These are phyloP conservation scores for Porites rus DNA, from an alignment of 92 coral and sea anemone species.

Conservation along the genomic window DNA sequence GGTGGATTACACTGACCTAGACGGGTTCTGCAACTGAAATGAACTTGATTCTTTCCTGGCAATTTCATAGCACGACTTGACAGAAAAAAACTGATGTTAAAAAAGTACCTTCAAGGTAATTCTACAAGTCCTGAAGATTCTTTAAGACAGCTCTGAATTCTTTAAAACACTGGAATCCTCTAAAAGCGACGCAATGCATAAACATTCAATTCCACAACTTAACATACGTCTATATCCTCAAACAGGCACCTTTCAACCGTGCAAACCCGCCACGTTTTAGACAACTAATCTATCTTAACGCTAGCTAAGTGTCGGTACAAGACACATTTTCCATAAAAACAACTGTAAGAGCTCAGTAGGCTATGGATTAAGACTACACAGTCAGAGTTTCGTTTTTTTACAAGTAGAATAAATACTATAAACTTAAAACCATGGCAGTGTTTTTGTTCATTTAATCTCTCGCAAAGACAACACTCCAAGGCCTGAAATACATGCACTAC, in stretches of 20 bases:
- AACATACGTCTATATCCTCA: background rate
- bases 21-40: too few species aligned
- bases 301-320: background rate
- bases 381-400: background rate
- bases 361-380: constrained; percentile 1
- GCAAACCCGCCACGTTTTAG: background rate
- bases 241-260: background rate
- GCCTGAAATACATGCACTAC: background rate
- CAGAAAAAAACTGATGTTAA: background rate
- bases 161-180: background rate
- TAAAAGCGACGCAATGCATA: background rate
- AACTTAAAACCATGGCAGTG: constrained; percentile 7
- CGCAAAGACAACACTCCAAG: constrained; percentile 16
- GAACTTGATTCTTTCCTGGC: too few species aligned
- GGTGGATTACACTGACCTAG: too few species aligned
- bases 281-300: background rate
- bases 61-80: background rate
- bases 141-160: background rate
- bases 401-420: background rate
- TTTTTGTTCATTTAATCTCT: constrained; percentile 46
- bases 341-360: constrained; percentile 34
- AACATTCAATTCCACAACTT: background rate
- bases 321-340: background rate
- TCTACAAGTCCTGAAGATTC: constrained; percentile 20
- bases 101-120: constrained; percentile 32